These are phyloP conservation scores for Trichomalopsis sarcophagae DNA, from an alignment of 1,140 invertebrate species.

Conservation along the genomic window DNA sequence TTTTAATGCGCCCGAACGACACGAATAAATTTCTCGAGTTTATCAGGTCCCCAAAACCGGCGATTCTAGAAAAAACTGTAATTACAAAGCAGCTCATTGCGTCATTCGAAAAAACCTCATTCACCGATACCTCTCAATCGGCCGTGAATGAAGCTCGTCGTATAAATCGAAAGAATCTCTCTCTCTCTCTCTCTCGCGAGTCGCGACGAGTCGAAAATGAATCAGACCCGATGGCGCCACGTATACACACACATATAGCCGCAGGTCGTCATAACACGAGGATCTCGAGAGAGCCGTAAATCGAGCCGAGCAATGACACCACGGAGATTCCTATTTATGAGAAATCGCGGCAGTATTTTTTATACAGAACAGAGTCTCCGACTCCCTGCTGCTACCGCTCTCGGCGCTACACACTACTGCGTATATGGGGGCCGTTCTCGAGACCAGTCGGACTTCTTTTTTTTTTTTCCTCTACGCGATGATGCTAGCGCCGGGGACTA, in stretches of 20 bases:
- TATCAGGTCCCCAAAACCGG: too few species aligned
- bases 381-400: slow-evolving; percentile 58
- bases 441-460: background rate
- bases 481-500: slow-evolving; percentile 53
- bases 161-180: background rate
- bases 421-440: too few species aligned
- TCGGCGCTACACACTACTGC: slow-evolving; percentile 17
- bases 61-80: too few species aligned
- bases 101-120: background rate
- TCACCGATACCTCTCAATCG: background rate
- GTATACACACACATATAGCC: background rate
- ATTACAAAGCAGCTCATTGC: too few species aligned
- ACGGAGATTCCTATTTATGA: slow-evolving; percentile 62
- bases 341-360: slow-evolving; percentile 64
- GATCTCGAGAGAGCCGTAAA: slow-evolving; percentile 33
- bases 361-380: slow-evolving; percentile 43
- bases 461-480: background rate
- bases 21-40: too few species aligned
- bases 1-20: too few species aligned
- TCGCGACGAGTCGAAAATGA: slow-evolving; percentile 5
- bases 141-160: background rate
- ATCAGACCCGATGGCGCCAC: background rate
- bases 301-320: slow-evolving; percentile 14
- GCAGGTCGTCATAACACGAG: background rate
- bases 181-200: background rate